phyloP scores from a whole-genome alignment of 2,888 invertebrate species.

The Auanema freiburgensis region DNA sequence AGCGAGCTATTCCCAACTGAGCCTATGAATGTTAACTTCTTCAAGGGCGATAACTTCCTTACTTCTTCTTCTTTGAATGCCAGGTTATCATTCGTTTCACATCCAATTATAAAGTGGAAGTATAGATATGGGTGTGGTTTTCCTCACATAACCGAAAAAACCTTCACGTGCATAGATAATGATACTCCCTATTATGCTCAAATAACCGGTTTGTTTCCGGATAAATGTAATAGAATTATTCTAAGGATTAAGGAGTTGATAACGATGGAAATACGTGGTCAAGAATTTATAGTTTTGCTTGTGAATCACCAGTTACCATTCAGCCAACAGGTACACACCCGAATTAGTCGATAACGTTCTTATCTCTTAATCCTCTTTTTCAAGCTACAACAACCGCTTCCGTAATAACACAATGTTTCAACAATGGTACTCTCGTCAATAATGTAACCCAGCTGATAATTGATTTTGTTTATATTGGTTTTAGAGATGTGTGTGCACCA shows the following conservation, averaged over 20 bases:
- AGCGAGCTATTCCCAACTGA: conserved; percentile 32
- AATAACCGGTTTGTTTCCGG: conserved; percentile 28
- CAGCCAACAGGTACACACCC: conserved; percentile 10
- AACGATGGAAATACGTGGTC: conserved; percentile 44
- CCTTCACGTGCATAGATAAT: conserved; percentile 36
- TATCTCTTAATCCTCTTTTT: background rate
- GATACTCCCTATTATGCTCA: conserved; percentile 33
- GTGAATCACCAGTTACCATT: conserved; percentile 26
- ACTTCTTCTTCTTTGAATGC: conserved; percentile 21
- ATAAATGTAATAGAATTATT: background rate
- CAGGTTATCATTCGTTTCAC: conserved; percentile 16
- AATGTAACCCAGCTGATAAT: no score
- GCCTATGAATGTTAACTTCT: conserved; percentile 30
- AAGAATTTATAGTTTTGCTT: conserved; percentile 47
- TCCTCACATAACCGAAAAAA: conserved; percentile 29
- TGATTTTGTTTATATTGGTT: background rate
- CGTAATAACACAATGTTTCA: conserved; percentile 1
- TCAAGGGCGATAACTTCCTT: conserved; percentile 25
- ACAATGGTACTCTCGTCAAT: no score
- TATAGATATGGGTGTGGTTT: conserved; percentile 45
- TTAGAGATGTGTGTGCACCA: conserved; percentile 46
- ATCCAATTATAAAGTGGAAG: background rate
- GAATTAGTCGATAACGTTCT: background rate
- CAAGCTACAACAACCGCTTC: background rate
- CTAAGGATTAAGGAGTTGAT: conserved; percentile 34